Evolutionary conservation across 2,888 invertebrate species (phyloP).

Genomic region (Serrognathus titanus): DNA sequence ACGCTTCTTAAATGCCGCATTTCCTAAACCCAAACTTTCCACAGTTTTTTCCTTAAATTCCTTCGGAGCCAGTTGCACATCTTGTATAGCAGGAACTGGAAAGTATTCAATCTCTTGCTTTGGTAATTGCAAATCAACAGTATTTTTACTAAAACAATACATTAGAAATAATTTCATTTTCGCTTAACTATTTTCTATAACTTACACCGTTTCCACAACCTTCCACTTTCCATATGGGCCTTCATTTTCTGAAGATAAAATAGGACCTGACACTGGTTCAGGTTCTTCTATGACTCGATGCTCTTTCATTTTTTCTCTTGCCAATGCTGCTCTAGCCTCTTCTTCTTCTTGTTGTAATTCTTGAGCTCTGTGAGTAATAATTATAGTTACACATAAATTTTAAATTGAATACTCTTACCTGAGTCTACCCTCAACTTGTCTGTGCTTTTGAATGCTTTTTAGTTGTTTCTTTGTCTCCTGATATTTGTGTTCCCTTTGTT

Average conservation of each 20-base stretch:
- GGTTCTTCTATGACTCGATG: slow-evolving; percentile 36
- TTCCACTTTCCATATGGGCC: slow-evolving; percentile 78
- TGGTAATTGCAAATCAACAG: slow-evolving; percentile 71
- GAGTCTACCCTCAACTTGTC: slow-evolving; percentile 17
- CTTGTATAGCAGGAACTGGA: slow-evolving; percentile 22
- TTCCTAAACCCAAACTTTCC: slow-evolving; percentile 49
- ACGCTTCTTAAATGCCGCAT: slow-evolving; percentile 64
- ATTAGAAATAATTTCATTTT: not conserved
- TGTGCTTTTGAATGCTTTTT: slow-evolving; percentile 38
- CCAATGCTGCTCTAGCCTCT: slow-evolving; percentile 53
- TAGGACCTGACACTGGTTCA: slow-evolving; percentile 47
- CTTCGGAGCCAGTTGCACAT: slow-evolving; percentile 51
- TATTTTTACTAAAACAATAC: slow-evolving; percentile 31
- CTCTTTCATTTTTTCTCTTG: slow-evolving; percentile 50
- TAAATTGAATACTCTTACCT: slow-evolving; percentile 8
- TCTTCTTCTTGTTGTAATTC: slow-evolving; percentile 48
- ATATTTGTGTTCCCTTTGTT: slow-evolving; percentile 58
- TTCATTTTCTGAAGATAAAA: slow-evolving; percentile 59
- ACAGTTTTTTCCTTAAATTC: slow-evolving; percentile 63
- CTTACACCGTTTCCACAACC: slow-evolving; percentile 61
- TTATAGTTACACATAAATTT: not conserved
- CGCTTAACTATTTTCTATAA: slow-evolving; percentile 14
- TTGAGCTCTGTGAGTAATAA: slow-evolving; percentile 26
- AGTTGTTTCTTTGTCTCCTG: slow-evolving; percentile 50
- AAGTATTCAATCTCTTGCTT: slow-evolving; percentile 43